These are phyloP conservation scores for Chirona hameri DNA, from an alignment of 2,888 invertebrate species.

Conservation along the genomic window DNA sequence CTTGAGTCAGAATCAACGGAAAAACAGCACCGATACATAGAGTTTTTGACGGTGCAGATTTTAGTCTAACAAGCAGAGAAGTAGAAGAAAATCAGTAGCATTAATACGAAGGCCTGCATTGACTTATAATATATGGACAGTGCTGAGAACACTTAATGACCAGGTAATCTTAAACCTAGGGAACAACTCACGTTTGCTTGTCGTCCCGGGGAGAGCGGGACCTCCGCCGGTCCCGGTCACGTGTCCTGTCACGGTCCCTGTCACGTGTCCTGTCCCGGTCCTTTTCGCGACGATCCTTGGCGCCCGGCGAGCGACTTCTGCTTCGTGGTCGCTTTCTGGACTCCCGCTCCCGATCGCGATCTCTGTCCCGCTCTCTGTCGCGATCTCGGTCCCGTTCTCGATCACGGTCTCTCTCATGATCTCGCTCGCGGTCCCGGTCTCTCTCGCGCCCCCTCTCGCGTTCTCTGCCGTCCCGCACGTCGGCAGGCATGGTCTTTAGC, in stretches of 20 bases:
- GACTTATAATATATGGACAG: constrained; percentile 23
- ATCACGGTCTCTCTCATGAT: constrained; percentile 35
- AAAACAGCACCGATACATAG: too few relatives aligned
- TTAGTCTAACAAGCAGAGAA: too few relatives aligned
- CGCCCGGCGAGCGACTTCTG: neutral
- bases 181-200: neutral
- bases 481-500: neutral
- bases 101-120: neutral
- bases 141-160: constrained; percentile 33
- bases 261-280: constrained; percentile 35
- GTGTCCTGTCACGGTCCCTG: constrained; percentile 30
- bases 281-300: constrained; percentile 1
- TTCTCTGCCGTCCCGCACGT: neutral
- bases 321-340: constrained; percentile 4
- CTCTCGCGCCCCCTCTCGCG: neutral
- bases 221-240: neutral
- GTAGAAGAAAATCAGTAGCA: neutral
- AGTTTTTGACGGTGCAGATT: too few relatives aligned
- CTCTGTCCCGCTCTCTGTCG: constrained; percentile 33
- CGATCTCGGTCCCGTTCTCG: constrained; percentile 34
- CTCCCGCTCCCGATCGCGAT: constrained; percentile 40
- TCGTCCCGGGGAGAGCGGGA: neutral
- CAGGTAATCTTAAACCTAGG: too few relatives aligned
- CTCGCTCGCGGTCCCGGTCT: constrained; percentile 28
- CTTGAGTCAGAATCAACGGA: too few relatives aligned